These are phyloP conservation scores for Anthophora plumipes DNA, from an alignment of 2,888 invertebrate genomes.

Conservation along the genomic window DNA sequence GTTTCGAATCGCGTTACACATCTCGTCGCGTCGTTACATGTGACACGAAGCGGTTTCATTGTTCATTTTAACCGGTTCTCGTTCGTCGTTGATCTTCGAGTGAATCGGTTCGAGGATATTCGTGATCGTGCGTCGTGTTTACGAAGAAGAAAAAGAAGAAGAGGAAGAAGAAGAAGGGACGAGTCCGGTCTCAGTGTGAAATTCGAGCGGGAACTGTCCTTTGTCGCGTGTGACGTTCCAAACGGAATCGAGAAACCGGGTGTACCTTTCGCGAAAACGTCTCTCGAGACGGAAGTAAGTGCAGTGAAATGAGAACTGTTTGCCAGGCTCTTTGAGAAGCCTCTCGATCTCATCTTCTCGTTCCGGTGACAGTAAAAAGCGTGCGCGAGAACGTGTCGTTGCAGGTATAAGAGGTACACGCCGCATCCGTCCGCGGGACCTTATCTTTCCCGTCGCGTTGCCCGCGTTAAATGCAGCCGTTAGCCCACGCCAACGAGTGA, in stretches of 20 bases:
- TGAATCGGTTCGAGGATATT: not conserved
- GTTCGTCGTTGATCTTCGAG: not conserved
- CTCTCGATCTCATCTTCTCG: not conserved
- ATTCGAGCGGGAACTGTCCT: not conserved
- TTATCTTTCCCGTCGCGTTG: not conserved
- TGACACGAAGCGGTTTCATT: not conserved
- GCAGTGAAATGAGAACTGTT: slow-evolving; percentile 39
- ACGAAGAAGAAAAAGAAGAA: not conserved
- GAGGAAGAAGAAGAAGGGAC: not conserved
- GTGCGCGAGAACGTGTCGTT: slow-evolving; percentile 10
- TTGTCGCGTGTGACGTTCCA: slow-evolving; percentile 10
- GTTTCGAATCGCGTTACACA: not conserved
- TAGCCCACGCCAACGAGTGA: slow-evolving; percentile 3
- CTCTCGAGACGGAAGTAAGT: not conserved
- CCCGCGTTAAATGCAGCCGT: slow-evolving; percentile 2
- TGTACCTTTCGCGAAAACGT: too few species aligned
- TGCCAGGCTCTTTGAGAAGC: not conserved
- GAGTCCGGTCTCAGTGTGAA: not conserved
- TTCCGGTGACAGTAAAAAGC: not conserved
- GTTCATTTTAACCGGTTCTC: not conserved
- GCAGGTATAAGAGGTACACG: not conserved
- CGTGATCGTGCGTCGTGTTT: slow-evolving; percentile 13
- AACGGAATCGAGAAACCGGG: slow-evolving; percentile 2
- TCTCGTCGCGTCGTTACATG: slow-evolving; percentile 1
- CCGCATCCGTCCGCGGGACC: slow-evolving; percentile 16